phyloP scores from a whole-genome alignment of 2,888 invertebrate genomes.

The Laothoe populi region DNA sequence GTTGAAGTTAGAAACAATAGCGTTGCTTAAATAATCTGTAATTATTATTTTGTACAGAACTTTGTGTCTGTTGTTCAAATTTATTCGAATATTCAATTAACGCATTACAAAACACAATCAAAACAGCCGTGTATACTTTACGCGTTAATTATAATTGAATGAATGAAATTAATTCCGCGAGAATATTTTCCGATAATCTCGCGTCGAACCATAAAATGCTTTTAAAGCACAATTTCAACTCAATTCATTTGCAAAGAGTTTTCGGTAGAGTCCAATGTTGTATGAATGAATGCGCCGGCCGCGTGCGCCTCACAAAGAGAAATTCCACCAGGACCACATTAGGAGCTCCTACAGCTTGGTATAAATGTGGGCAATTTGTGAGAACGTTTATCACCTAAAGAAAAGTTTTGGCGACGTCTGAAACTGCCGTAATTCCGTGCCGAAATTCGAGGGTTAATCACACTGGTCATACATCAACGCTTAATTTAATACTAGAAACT shows the following conservation, averaged over 20 bases:
- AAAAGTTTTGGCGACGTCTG: conserved; percentile 78
- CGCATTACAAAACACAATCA: conserved; percentile 35
- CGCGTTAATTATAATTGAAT: conserved; percentile 58
- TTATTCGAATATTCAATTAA: conserved; percentile 16
- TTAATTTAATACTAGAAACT: conserved; percentile 71
- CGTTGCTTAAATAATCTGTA: conserved; percentile 6
- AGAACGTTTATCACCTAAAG: conserved; percentile 81
- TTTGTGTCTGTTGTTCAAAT: neutral
- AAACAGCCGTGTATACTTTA: conserved; percentile 49
- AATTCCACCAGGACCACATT: conserved; percentile 66
- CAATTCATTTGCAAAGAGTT: conserved; percentile 62
- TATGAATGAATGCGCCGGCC: conserved; percentile 58
- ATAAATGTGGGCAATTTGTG: conserved; percentile 81
- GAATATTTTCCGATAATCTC: conserved; percentile 60
- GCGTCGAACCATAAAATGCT: conserved; percentile 60
- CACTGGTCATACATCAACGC: conserved; percentile 69
- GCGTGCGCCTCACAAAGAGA: conserved; percentile 48
- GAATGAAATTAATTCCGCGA: conserved; percentile 58
- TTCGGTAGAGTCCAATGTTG: conserved; percentile 60
- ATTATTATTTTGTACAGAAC: conserved; percentile 15
- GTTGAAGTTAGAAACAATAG: conserved; percentile 12
- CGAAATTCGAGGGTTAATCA: conserved; percentile 77
- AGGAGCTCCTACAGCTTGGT: conserved; percentile 68
- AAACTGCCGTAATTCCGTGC: conserved; percentile 73
- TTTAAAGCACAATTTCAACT: conserved; percentile 58